These are phyloP conservation scores for Tachycineta bicolor DNA, from an alignment of 2,113 vertebrate genomes.

Conservation along the genomic window DNA sequence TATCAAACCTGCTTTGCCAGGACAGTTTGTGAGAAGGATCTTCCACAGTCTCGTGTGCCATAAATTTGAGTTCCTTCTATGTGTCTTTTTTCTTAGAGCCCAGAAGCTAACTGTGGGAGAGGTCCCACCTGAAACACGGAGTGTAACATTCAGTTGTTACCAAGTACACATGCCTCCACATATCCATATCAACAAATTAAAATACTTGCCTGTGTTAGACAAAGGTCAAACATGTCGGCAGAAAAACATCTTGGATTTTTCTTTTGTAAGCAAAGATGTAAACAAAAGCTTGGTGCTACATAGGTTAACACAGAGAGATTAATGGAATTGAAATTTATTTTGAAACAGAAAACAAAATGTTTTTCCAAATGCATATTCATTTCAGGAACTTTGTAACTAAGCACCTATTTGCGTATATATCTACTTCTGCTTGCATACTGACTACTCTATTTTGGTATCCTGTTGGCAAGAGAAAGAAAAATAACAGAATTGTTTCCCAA, in stretches of 20 bases:
- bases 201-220: not conserved
- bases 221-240: not conserved
- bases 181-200: not conserved
- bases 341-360: not conserved
- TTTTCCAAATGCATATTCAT: not conserved
- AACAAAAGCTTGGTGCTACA: not conserved
- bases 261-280: not conserved
- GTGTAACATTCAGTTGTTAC: fast-evolving
- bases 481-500: not conserved
- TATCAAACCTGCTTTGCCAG: not conserved
- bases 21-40: not conserved
- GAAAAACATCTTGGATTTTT: not conserved
- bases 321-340: not conserved
- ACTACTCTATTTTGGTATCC: not conserved
- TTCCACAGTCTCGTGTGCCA: not conserved
- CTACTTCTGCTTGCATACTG: not conserved
- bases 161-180: not conserved
- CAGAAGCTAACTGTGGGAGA: not conserved
- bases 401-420: not conserved
- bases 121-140: not conserved
- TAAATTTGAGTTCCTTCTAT: not conserved
- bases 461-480: not conserved
- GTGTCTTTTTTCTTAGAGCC: not conserved
- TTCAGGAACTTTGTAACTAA: not conserved
- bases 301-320: not conserved